Conservation (phyloP, 2,113 vertebrate species). For the Merops nubicus region DNA sequence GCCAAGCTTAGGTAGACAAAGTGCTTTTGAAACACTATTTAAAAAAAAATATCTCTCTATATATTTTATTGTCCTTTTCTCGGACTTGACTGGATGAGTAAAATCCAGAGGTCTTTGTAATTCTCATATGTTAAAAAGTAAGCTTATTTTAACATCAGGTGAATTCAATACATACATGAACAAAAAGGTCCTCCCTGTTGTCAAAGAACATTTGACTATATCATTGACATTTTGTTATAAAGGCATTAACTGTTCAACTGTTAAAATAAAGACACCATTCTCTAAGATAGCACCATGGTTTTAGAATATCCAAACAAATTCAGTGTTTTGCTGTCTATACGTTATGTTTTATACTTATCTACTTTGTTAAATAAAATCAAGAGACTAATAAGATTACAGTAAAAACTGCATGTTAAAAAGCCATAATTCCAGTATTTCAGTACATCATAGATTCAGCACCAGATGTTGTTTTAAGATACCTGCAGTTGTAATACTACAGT, state of each 20-base stretch:
- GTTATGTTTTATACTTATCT: slow-evolving; percentile 63
- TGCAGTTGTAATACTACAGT: slow-evolving; percentile 74
- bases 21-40: slow-evolving; percentile 85
- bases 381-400: slow-evolving; percentile 77
- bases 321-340: slow-evolving; percentile 83
- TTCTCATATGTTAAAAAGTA: slow-evolving; percentile 74
- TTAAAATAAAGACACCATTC: slow-evolving; percentile 81
- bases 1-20: slow-evolving; percentile 84
- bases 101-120: slow-evolving; percentile 75
- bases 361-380: slow-evolving; percentile 78
- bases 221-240: slow-evolving; percentile 74
- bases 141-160: slow-evolving; percentile 69
- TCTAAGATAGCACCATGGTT: slow-evolving; percentile 89
- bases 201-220: slow-evolving; percentile 62
- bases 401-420: slow-evolving; percentile 81
- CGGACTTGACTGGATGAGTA: slow-evolving; percentile 72
- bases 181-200: slow-evolving; percentile 60
- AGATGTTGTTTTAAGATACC: slow-evolving; percentile 81
- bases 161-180: slow-evolving; percentile 69
- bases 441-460: slow-evolving; percentile 89
- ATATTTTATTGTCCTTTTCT: slow-evolving; percentile 72
- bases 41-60: slow-evolving; percentile 73
- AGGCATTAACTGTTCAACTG: slow-evolving; percentile 81
- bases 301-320: slow-evolving; percentile 83
- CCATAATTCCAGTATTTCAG: slow-evolving; percentile 90